Evolutionary conservation across 2,888 invertebrate genomes (phyloP).

Genomic region (Branchellion lobata): DNA sequence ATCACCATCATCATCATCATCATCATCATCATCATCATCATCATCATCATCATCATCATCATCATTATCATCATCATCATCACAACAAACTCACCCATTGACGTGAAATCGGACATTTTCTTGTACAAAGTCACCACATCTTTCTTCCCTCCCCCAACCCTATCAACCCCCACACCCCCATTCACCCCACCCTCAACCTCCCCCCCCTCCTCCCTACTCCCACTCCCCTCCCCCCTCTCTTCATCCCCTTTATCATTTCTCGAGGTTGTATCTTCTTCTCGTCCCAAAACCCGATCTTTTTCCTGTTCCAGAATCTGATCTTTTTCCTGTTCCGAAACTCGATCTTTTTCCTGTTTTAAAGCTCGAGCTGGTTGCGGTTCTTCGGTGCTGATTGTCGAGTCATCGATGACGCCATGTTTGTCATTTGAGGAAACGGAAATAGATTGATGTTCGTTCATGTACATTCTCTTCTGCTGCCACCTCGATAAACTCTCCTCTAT

Average conservation of each 20-base stretch:
- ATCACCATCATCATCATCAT: too few relatives aligned
- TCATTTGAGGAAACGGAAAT: too few relatives aligned
- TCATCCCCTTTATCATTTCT: not conserved
- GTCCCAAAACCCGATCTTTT: not conserved
- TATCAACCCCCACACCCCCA: not conserved
- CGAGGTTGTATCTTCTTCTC: not conserved
- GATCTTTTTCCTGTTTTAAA: not conserved
- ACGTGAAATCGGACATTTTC: constrained; percentile 2
- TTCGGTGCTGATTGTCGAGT: too few relatives aligned
- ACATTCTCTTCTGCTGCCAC: not conserved
- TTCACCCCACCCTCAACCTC: not conserved
- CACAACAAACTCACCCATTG: not conserved
- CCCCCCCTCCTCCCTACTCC: too few relatives aligned
- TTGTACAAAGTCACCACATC: not conserved
- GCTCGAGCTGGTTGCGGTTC: too few relatives aligned
- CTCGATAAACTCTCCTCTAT: constrained; percentile 4
- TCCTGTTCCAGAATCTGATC: not conserved
- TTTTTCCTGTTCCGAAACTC: not conserved
- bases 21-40: too few relatives aligned
- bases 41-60: too few relatives aligned
- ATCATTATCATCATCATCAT: too few relatives aligned
- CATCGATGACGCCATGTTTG: too few relatives aligned
- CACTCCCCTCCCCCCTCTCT: too few relatives aligned
- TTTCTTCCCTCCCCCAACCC: not conserved
- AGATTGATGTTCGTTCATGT: not conserved